phyloP scores from a whole-genome alignment of 1,140 invertebrate genomes.

The Dysdera silvatica region DNA sequence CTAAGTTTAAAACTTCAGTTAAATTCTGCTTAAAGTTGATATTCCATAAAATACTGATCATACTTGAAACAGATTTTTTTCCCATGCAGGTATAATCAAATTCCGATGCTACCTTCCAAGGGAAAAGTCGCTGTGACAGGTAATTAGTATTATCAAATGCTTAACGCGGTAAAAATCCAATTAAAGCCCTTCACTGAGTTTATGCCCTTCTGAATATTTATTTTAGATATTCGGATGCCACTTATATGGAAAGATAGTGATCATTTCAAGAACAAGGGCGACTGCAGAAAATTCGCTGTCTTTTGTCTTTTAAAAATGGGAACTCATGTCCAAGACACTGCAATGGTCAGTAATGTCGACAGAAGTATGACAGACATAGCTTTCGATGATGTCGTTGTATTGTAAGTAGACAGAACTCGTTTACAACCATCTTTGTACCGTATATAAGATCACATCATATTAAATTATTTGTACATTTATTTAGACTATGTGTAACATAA shows the following conservation, averaged over 20 bases:
- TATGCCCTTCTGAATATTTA: constrained; percentile 29
- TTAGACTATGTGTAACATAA: too few species aligned
- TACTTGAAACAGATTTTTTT: constrained; percentile 15
- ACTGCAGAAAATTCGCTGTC: constrained; percentile 60
- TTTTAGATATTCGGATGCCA: constrained; percentile 59
- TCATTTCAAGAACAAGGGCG: constrained; percentile 65
- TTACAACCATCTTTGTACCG: too few species aligned
- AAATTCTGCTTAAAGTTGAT: too few species aligned
- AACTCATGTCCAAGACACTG: constrained; percentile 61
- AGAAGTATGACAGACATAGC: constrained; percentile 60
- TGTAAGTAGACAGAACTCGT: too few species aligned
- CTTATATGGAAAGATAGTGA: constrained; percentile 65
- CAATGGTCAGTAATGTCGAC: constrained; percentile 58
- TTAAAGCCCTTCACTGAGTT: neutral
- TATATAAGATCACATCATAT: too few species aligned
- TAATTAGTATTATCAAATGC: constrained; percentile 23
- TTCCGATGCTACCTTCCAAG: constrained; percentile 36
- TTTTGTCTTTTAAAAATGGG: constrained; percentile 61
- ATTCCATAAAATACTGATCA: too few species aligned
- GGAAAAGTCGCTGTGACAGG: constrained; percentile 43
- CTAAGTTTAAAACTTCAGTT: too few species aligned
- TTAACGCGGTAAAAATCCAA: neutral
- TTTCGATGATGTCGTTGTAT: constrained; percentile 60
- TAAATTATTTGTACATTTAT: too few species aligned
- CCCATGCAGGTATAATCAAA: constrained; percentile 36